Evolutionary conservation across 2,797 vertebrate species (phyloP), one percentile per base, ranked within the genome.

Genomic region (Bovichtus diacanthus): DNA sequence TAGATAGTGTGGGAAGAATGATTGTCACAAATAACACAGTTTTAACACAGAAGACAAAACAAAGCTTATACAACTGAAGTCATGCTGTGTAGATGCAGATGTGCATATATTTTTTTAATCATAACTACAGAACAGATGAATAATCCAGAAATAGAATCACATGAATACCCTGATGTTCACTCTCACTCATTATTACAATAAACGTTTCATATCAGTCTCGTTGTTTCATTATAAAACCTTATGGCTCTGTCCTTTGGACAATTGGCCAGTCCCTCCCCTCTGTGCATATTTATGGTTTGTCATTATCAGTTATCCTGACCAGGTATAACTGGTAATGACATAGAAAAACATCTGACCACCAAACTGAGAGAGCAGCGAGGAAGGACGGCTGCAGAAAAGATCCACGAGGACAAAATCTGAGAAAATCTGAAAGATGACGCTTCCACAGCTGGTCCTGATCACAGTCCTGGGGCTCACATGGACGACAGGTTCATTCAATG

Each of bases 401-500:
- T 38, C 49, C 11, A 38, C 1, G 6, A 72, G 50, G 47, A 82
- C 39, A 41, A 62, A 51, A 66, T 50, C 46, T 1, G 41, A 54
- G 39, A 47, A 44, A 46, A n/a, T 27, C n/a, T 16, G 59, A 67
- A 65, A 49, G 41, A 90, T 44, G 74, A 93, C 88, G 82, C 29
- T 88, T 74, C 71, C 23, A 27, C 61, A 29, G 61, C 61, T 90
- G 70, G 7, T 87, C 70, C 15, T 91, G 63, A 23, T 91, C 59
- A 55, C 82, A 6, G 81, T 91, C 53, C 84, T 94, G 74, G 83
- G 82, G 11, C 60, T 89, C 44, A 51, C 70, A 16, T 85, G 87
- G 79, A 85, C 77, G 38, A 76, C 88, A 94, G 94, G 93, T 95
- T n/a, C n/a, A n/a, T 70, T 83, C 1, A 36, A 11, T 18, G 21